phyloP scores from a whole-genome alignment of 2,113 vertebrate species.

The Indicator maculatus region DNA sequence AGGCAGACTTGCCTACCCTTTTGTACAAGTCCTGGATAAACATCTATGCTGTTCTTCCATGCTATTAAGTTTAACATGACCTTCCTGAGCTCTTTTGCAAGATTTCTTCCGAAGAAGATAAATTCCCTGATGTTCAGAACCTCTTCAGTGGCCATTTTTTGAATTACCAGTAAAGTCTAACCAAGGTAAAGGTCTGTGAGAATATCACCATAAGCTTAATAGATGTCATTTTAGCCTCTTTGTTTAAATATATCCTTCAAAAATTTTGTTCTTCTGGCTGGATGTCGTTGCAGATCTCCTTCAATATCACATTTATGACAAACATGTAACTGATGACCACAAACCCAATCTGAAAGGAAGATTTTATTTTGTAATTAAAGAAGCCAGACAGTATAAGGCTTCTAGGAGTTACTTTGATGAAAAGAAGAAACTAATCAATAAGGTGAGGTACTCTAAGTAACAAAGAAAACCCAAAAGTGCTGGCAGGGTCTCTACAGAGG shows the following conservation, averaged over 20 bases:
- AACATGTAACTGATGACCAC: not conserved
- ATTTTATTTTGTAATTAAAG: not conserved
- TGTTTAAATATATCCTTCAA: accelerated
- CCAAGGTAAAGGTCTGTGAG: not conserved
- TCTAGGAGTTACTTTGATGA: not conserved
- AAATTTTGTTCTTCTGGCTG: not conserved
- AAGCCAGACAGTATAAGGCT: not conserved
- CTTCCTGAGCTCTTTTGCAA: not conserved
- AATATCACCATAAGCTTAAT: not conserved
- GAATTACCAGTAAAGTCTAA: not conserved
- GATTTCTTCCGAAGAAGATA: not conserved
- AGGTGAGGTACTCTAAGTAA: not conserved
- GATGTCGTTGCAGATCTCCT: not conserved
- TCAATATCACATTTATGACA: not conserved
- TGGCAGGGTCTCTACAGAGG: not conserved
- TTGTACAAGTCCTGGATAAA: not conserved
- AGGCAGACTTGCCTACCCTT: not conserved
- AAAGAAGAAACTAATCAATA: not conserved
- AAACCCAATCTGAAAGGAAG: not conserved
- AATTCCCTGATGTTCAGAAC: not conserved
- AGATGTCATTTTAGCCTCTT: not conserved
- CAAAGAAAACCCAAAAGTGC: not conserved
- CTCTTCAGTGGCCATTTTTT: not conserved
- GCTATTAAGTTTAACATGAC: not conserved
- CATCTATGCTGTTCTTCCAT: not conserved